These are phyloP conservation scores for Protosalanx chinensis DNA, from an alignment of 2,797 vertebrate genomes.

Conservation along the genomic window DNA sequence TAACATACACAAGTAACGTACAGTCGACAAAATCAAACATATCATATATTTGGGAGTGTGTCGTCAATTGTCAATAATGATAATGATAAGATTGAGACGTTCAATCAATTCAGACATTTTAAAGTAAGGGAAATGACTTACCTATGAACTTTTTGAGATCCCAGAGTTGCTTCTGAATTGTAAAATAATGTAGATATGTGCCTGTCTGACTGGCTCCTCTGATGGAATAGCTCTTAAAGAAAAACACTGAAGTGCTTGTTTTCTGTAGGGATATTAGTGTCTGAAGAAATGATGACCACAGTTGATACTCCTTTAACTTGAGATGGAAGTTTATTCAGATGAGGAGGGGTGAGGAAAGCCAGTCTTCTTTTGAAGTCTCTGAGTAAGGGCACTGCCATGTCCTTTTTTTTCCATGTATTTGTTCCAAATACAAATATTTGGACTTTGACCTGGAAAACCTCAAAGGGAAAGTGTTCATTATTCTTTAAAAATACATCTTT, in stretches of 20 bases:
- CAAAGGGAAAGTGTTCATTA: too few species aligned
- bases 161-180: background rate
- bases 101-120: background rate
- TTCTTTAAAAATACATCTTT: too few species aligned
- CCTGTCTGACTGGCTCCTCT: background rate
- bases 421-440: too few species aligned
- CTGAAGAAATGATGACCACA: background rate
- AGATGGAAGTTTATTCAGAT: background rate
- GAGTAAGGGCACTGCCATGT: background rate
- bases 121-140: background rate
- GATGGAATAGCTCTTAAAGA: background rate
- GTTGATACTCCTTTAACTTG: slow-evolving; percentile 1
- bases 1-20: too few species aligned
- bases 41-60: too few species aligned
- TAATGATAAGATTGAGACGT: too few species aligned
- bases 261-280: background rate
- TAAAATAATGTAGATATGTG: too few species aligned
- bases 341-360: background rate
- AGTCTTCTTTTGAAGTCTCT: background rate
- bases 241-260: background rate
- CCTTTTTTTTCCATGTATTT: too few species aligned
- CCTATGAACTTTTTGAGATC: background rate
- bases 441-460: too few species aligned
- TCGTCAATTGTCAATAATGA: too few species aligned
- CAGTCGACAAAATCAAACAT: too few species aligned